Evolutionary conservation across 2,797 vertebrate species (phyloP), one percentile per base, ranked within the genome.

Genomic region (Neoniphon sammara): DNA sequence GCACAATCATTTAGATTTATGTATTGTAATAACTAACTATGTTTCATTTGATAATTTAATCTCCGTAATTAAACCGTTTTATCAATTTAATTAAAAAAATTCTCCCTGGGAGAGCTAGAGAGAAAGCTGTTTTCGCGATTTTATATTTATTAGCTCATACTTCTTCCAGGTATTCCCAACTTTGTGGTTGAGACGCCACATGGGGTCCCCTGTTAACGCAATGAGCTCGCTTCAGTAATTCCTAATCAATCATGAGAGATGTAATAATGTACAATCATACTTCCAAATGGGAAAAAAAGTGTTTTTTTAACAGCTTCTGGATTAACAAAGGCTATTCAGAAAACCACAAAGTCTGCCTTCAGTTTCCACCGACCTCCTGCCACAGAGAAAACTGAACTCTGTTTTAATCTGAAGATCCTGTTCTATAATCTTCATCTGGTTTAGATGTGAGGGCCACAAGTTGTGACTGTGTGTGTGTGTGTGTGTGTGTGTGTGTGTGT

Each of bases 61-160:
- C 14, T 2, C 23, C 12, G 0, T 82, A 71, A 74, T 80, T 78
- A 70, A 70, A 80, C 56, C 36, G 72, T 46, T 75, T 55, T 52
- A 72, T 76, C 64, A 71, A 58, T 64, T 69, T 66, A 80, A 81
- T 80, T 62, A 63, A 61, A 36, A 74, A 68, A 71, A 58, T 5
- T 31, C 53, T 60, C 61, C 36, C 46, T 58, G 6, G 25, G 70
- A 70, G 67, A 68, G 42, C 31, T 54, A 6, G 15, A 67, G 21
- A 39, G 18, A 27, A 77, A 66, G 64, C 39, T 47, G 34, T 44
- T 34, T 12, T 34, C 42, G 18, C 25, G 54, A 49, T 60, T 63
- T 61, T 17, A 59, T 27, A 77, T 73, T 59, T 73, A 82, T 85
- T 52, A 47, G 21, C 42, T 81, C 55, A 58, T 66, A 67, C 61